Percentiles rank a stretch among this genome's conserved stretches.
Evolutionary conservation across 2,797 vertebrate species (phyloP).

Genomic region (Macrochelys suwanniensis): DNA sequence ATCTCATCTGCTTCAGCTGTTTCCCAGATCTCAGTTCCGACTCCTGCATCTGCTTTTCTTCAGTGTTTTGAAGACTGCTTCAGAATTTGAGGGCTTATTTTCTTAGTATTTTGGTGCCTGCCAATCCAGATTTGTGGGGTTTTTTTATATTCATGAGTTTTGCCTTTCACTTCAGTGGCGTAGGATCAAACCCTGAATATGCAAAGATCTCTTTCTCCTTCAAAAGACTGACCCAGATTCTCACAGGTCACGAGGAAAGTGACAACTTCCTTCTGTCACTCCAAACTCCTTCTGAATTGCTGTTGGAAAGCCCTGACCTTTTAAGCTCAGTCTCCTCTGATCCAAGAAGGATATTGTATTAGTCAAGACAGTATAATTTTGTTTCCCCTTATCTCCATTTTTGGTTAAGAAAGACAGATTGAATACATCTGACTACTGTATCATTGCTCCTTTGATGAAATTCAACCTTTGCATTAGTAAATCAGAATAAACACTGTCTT

Average conservation of each 20-base stretch:
- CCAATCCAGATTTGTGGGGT: not conserved
- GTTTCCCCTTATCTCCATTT: constrained; percentile 31
- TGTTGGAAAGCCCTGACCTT: constrained; percentile 37
- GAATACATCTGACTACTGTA: not conserved
- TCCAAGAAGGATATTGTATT: not conserved
- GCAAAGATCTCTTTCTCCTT: constrained; percentile 26
- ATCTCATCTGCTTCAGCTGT: not conserved
- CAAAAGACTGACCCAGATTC: not conserved
- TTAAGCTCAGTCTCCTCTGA: not conserved
- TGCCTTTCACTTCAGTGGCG: constrained; percentile 53
- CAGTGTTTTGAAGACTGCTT: constrained; percentile 2
- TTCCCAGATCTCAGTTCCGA: not conserved
- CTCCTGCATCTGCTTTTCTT: not conserved
- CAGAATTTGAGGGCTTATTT: constrained; percentile 5
- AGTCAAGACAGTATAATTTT: constrained; percentile 21
- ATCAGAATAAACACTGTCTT: constrained; percentile 29
- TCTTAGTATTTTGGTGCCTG: constrained; percentile 29
- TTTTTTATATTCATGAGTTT: constrained; percentile 13
- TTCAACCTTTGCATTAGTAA: not conserved
- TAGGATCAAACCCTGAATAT: constrained; percentile 12
- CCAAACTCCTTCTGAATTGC: constrained; percentile 30
- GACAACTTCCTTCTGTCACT: not conserved
- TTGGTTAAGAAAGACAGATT: constrained; percentile 16
- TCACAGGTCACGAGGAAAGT: not conserved
- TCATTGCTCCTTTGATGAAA: constrained; percentile 38